Percentiles rank a stretch among this genome's conserved stretches.
Conservation (phyloP, 2,888 invertebrate species). For the Pardosa pseudoannulata region DNA sequence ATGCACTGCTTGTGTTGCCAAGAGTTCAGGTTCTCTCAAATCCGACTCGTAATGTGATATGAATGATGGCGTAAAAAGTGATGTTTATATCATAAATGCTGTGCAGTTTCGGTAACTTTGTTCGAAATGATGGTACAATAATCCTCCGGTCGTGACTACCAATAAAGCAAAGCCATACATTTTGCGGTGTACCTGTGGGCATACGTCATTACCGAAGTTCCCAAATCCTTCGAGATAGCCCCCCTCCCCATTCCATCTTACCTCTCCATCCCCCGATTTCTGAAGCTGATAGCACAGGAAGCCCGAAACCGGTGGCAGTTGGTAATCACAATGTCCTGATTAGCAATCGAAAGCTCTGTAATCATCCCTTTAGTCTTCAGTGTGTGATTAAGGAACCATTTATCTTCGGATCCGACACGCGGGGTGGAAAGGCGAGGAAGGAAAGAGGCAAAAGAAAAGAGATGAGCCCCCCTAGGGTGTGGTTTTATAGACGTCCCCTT, state of each 20-base stretch:
- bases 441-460: slow-evolving; percentile 20
- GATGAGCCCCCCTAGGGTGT: slow-evolving; percentile 20
- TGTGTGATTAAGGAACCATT: slow-evolving; percentile 66
- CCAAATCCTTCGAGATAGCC: neutral
- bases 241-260: neutral
- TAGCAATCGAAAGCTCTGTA: slow-evolving; percentile 70
- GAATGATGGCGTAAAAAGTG: no score
- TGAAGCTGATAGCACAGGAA: slow-evolving; percentile 39
- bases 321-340: slow-evolving; percentile 71
- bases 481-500: slow-evolving; percentile 32
- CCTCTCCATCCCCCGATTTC: slow-evolving; percentile 10
- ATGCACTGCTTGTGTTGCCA: no score
- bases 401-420: slow-evolving; percentile 42
- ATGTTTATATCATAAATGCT: no score
- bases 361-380: slow-evolving; percentile 70
- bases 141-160: neutral
- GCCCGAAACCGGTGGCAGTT: slow-evolving; percentile 65
- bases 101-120: no score
- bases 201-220: slow-evolving; percentile 10
- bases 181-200: slow-evolving; percentile 53
- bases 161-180: neutral
- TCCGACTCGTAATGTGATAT: no score
- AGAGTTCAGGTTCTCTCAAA: no score
- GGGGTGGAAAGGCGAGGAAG: neutral
- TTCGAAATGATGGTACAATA: no score